These are phyloP conservation scores for Herminia tarsipennalis DNA, from an alignment of 2,888 invertebrate genomes.

Conservation along the genomic window DNA sequence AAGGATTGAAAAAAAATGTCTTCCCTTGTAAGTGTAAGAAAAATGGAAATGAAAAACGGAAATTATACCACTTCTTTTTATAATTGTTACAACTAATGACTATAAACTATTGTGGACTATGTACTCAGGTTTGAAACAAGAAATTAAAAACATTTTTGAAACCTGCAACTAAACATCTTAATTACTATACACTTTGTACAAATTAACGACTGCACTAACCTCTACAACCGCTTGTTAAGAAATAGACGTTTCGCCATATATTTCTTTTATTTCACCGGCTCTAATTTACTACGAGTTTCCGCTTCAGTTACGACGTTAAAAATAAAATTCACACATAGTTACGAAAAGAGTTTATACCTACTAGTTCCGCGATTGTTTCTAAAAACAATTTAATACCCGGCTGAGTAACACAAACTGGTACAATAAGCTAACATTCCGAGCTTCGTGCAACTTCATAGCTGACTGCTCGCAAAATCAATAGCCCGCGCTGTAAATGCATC, in stretches of 20 bases:
- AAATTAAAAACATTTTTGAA: neutral
- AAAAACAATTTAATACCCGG: conserved; percentile 71
- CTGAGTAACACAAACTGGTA: conserved; percentile 61
- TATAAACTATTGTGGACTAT: no score
- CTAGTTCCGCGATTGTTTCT: conserved; percentile 62
- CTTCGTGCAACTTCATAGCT: conserved; percentile 65
- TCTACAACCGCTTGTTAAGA: conserved; percentile 39
- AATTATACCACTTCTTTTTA: no score
- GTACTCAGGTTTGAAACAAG: neutral
- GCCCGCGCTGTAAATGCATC: conserved; percentile 51
- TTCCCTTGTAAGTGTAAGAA: no score
- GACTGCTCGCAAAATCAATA: conserved; percentile 66
- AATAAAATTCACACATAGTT: conserved; percentile 58
- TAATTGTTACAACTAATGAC: no score
- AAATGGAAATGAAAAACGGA: no score
- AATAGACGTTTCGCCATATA: conserved; percentile 33
- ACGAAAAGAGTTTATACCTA: conserved; percentile 55
- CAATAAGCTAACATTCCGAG: conserved; percentile 62
- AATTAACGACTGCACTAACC: conserved; percentile 35
- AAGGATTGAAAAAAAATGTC: no score
- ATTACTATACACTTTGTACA: conserved; percentile 36
- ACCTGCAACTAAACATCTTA: conserved; percentile 5
- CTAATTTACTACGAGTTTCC: conserved; percentile 39
- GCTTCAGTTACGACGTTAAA: conserved; percentile 33
- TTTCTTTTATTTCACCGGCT: conserved; percentile 32